These are phyloP conservation scores for Clarias platycephalus DNA, from an alignment of 2,797 vertebrate species.

Conservation along the genomic window DNA sequence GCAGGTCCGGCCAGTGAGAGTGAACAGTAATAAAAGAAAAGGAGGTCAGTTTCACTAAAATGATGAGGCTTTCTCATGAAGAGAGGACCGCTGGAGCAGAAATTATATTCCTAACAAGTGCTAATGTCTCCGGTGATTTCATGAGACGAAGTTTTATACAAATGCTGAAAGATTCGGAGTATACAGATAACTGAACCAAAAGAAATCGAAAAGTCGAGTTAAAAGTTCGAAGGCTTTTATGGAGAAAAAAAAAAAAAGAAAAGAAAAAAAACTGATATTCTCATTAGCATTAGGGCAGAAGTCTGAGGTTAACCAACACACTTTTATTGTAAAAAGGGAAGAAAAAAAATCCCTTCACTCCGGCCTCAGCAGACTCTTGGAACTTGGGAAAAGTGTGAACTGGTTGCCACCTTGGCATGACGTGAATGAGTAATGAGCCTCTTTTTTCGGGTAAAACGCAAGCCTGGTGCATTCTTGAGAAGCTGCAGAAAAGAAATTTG, in stretches of 20 bases:
- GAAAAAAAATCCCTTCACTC: not conserved
- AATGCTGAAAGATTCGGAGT: not conserved
- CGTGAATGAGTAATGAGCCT: conserved; percentile 33
- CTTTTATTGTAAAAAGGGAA: not conserved
- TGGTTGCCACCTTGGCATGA: conserved; percentile 26
- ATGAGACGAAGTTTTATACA: not conserved
- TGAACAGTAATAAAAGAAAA: not conserved
- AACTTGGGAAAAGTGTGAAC: conserved; percentile 45
- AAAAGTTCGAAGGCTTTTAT: not conserved
- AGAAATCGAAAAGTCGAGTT: not conserved
- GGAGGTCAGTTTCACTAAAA: not conserved
- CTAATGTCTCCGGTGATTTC: not conserved
- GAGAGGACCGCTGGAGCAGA: not conserved
- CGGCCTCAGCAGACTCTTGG: conserved; percentile 24
- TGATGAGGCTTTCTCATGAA: not conserved
- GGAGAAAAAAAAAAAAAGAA: not conserved
- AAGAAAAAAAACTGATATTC: not conserved
- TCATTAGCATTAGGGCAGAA: not conserved
- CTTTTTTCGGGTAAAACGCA: conserved; percentile 15
- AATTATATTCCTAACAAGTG: conserved; percentile 4
- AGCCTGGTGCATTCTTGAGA: conserved; percentile 24
- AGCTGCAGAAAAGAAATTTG: conserved; percentile 19
- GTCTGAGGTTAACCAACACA: conserved; percentile 4
- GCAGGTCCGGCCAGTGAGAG: not conserved
- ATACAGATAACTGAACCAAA: not conserved